These are phyloP conservation scores for Rhagophthalmus giganteus DNA, from an alignment of 2,888 invertebrate species.

Conservation along the genomic window DNA sequence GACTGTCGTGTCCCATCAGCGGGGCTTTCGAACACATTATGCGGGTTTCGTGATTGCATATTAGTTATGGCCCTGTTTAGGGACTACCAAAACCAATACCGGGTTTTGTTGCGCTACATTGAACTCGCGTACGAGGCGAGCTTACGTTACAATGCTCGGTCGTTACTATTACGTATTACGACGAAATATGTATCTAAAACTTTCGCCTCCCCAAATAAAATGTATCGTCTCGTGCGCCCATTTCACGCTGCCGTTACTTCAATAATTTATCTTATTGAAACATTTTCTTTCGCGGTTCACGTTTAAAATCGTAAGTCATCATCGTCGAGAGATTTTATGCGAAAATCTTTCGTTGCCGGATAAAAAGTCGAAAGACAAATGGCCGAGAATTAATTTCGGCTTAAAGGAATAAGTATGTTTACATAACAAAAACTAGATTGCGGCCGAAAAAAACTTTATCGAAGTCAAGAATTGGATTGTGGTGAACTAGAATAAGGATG, in stretches of 20 bases:
- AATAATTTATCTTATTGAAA: constrained; percentile 17
- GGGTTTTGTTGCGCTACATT: constrained; percentile 32
- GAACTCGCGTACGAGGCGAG: constrained; percentile 22
- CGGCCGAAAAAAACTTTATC: too few species aligned
- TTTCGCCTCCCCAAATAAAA: constrained; percentile 21
- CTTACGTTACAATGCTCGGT: constrained; percentile 26
- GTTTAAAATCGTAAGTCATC: too few species aligned
- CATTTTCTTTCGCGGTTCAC: constrained; percentile 2
- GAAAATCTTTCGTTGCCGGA: too few species aligned
- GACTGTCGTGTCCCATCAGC: constrained; percentile 28
- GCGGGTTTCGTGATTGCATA: constrained; percentile 35
- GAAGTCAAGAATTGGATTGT: too few species aligned
- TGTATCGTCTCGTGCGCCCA: constrained; percentile 20
- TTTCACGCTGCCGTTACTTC: constrained; percentile 20
- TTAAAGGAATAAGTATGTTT: too few species aligned
- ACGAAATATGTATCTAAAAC: constrained; percentile 28
- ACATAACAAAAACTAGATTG: too few species aligned
- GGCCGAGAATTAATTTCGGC: too few species aligned
- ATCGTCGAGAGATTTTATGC: too few species aligned
- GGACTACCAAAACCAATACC: constrained; percentile 32
- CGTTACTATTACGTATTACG: too few species aligned
- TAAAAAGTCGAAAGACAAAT: too few species aligned
- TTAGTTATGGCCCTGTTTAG: constrained; percentile 36
- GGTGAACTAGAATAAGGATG: too few species aligned
- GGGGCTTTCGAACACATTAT: constrained; percentile 30